These are phyloP conservation scores for Tragelaphus imberbis DNA, from an alignment of 2,113 vertebrate genomes.

Conservation along the genomic window DNA sequence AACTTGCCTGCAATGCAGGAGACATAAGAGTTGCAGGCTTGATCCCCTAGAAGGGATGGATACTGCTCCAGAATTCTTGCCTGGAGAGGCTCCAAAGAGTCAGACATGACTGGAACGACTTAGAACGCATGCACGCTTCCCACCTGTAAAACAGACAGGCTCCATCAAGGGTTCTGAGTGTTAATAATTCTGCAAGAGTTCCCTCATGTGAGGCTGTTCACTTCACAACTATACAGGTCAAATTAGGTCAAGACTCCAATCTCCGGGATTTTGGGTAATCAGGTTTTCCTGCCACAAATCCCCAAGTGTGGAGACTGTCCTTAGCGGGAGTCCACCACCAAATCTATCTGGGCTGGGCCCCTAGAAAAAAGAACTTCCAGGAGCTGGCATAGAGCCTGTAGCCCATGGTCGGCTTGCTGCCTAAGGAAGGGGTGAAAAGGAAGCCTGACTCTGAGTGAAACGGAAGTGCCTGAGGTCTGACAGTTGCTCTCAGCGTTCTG, in stretches of 20 bases:
- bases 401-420: not conserved
- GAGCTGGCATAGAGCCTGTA: not conserved
- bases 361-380: not conserved
- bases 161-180: not conserved
- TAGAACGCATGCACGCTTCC: not conserved
- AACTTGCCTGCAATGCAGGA: not conserved
- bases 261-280: not conserved
- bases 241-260: not conserved
- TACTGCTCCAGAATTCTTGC: not conserved
- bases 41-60: not conserved
- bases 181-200: not conserved
- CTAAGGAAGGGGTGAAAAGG: constrained; percentile 28
- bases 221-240: not conserved
- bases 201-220: not conserved
- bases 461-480: constrained; percentile 56
- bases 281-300: not conserved
- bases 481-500: not conserved
- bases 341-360: not conserved
- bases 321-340: not conserved
- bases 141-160: not conserved
- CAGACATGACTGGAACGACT: not conserved
- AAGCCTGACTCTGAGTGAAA: constrained; percentile 35
- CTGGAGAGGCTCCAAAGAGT: not conserved
- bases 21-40: not conserved
- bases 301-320: not conserved